A percentile compares a stretch with the other conserved stretches of the same genome.
Conservation (phyloP, 2,113 vertebrate genomes). For the Leptocoma aspasia region DNA sequence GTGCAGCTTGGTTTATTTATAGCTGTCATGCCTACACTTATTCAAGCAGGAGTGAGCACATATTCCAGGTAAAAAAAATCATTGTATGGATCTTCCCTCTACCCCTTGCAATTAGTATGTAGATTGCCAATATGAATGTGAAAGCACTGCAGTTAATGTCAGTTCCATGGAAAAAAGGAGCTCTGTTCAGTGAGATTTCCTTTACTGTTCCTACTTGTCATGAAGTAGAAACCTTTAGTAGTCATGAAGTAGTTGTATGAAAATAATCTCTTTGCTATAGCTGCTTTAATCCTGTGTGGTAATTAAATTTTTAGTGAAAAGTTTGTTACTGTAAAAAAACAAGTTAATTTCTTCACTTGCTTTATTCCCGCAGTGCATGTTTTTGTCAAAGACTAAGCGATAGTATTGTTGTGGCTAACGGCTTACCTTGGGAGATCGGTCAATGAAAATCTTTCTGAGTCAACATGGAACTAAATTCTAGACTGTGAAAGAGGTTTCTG, state of each 20-base stretch:
- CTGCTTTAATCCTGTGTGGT: not conserved
- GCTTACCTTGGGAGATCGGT: not conserved
- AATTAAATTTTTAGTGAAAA: not conserved
- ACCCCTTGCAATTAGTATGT: not conserved
- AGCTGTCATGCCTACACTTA: conserved; percentile 90
- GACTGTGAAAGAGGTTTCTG: not conserved
- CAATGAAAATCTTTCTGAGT: not conserved
- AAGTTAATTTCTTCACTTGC: not conserved
- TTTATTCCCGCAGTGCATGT: not conserved
- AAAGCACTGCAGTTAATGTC: not conserved
- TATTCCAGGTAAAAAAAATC: conserved; percentile 74
- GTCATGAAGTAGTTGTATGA: not conserved
- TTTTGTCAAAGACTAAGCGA: not conserved
- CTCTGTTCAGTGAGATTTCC: not conserved
- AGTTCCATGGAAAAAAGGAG: not conserved
- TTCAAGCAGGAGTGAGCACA: conserved; percentile 83
- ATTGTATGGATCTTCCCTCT: not conserved
- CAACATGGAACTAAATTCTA: not conserved
- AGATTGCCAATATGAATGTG: not conserved
- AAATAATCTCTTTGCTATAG: not conserved
- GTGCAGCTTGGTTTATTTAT: conserved; percentile 95
- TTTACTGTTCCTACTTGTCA: not conserved
- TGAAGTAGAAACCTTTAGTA: not conserved
- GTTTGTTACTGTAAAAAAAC: not conserved
- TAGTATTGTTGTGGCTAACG: not conserved